Evolutionary conservation across 92 coral and sea anemone genomes (phyloP), one percentile per base, ranked within the genome.

Genomic region (Epizoanthus rinbou): DNA sequence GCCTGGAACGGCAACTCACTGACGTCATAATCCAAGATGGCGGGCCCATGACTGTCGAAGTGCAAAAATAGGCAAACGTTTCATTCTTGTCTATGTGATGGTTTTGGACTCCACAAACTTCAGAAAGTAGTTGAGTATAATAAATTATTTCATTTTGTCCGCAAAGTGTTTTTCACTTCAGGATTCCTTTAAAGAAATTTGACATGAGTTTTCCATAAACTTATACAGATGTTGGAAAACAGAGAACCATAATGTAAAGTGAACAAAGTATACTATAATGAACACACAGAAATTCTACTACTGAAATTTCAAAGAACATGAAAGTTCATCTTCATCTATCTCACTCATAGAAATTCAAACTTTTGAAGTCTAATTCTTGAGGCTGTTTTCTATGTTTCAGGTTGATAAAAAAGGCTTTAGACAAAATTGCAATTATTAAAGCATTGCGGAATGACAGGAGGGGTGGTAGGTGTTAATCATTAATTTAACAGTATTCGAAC

Each of bases 401-500:
- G 57, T 73, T 94, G 65, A 96, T 96, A 62, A 90, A 89, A 73
- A 96, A 94, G 75, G 96, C 99, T 43, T 67, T 94, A 50, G 99
- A 96, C 82, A 96, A 96, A 88, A 96, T 96, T 56, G 99, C 99
- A 39, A 94, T 86, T 74, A 94, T 96, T 57, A 91, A 94, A 83
- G 99, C 98, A 3, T 89, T 96, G 25, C 78, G 98, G 67, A 96
- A 90, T 90, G 99, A 96, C 86, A 86, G 95, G 53, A 86, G 93
- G 58, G 87, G 87, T 80, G 98, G 98, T 94, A 21, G 80, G 90
- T 14, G 52, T 31, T 54, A 15, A 64, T 16, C 24, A 11, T 64
- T 23, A 8, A 62, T 9, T 50, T 1, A 50, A 50, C 1, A 43
- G 10, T 43, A 43, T 43, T 10, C 50, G 4, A 9, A 9, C 50